Conservation (phyloP, 1,140 invertebrate genomes). For the Lanistes nyassanus region DNA sequence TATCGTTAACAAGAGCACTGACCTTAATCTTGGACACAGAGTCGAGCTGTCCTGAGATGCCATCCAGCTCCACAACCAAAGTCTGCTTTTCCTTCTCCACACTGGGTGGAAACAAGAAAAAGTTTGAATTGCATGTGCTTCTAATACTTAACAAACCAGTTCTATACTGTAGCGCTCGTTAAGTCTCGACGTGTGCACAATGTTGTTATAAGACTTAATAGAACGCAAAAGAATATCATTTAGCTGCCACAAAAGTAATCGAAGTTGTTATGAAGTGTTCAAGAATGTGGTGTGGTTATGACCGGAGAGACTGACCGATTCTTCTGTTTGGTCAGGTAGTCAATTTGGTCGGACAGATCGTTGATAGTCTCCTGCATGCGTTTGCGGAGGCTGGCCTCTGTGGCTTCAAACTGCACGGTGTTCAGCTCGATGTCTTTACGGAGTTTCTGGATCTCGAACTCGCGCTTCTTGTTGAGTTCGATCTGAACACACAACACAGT, state of each 20-base stretch:
- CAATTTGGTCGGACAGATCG: constrained; percentile 65
- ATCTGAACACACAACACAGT: constrained; percentile 40
- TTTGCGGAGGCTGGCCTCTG: constrained; percentile 61
- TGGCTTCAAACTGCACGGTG: constrained; percentile 57
- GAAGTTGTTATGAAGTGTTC: too few species aligned
- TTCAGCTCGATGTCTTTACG: constrained; percentile 64
- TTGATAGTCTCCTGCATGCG: constrained; percentile 63
- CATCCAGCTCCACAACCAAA: constrained; percentile 65
- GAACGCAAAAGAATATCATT: too few species aligned
- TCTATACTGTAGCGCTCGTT: too few species aligned
- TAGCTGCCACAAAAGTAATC: too few species aligned
- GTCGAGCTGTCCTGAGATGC: constrained; percentile 58
- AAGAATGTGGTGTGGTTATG: too few species aligned
- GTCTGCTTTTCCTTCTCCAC: constrained; percentile 65
- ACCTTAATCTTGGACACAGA: constrained; percentile 62
- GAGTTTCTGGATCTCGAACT: constrained; percentile 62
- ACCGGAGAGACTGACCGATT: constrained; percentile 47
- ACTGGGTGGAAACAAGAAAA: constrained; percentile 41
- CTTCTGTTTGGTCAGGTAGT: constrained; percentile 61
- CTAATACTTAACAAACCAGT: too few species aligned
- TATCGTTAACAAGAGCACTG: constrained; percentile 12
- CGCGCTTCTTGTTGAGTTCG: constrained; percentile 62
- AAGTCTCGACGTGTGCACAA: too few species aligned
- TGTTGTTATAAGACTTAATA: too few species aligned
- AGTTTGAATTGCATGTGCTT: background rate